Base-by-base conservation (phyloP, 2,888 invertebrate species). In the Luffia ferchaultella region DNA sequence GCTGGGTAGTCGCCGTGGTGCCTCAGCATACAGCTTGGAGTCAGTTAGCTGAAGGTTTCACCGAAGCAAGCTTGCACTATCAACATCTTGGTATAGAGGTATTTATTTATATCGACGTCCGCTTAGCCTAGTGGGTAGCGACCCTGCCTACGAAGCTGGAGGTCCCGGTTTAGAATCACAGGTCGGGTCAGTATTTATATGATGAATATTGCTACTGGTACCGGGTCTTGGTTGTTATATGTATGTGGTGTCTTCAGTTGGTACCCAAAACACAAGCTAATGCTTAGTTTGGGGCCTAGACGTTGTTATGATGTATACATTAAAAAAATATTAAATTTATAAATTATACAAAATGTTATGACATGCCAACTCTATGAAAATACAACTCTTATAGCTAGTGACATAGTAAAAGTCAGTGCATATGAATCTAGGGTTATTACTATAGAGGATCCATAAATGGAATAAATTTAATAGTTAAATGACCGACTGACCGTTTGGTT, bases 1-100 rank as follows among this genome's bases (percentile, higher is more conserved):
- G 64, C 0, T 82, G 82, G 80, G 70, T 75, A 0, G 52, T 80
- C 1, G 50, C 73, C 9, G 69, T 80, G 30, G 68, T 69, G 0
- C 79, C 80, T 0, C 55, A 70, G 52, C 59, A 62, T 18, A 48
- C 67, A 2, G 53, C 65, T 0, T 78, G 73, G 75, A 67, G 70
- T 1, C 67, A 73, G 20, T 59, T 73, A 2, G 57, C 60, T 0
- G 70, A 70, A 1, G 65, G 76, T 0, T 74, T 80, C 57, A 72
- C 70, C 0, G 59, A 62, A 15, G 63, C 71, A 52, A 70, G 74
- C 52, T 53, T 69, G 18, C 66, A 70, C 18, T 73, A 68, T 46
- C 56, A 63, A 1, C 62, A 68, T 51, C 61, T 77, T 16, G 66
- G 61, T 57, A 79, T 80, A 58, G 70, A 75, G 63, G 17, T 48